Conservation (phyloP, 2,113 vertebrate genomes). For the Hypocryptadius cinnamomeus region DNA sequence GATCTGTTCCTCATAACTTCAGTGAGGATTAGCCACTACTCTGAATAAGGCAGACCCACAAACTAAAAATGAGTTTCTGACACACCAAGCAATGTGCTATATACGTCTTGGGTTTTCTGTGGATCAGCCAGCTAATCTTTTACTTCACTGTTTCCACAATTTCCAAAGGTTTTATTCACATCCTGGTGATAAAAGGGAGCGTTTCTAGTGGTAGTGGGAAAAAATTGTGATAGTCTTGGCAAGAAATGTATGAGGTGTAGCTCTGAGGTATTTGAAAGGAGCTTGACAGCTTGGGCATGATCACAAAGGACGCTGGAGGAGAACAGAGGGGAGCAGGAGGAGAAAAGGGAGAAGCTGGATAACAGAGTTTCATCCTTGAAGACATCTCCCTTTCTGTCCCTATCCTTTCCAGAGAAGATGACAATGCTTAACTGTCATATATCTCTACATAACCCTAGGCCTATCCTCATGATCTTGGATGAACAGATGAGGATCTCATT, state of each 20-base stretch:
- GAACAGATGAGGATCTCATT: background rate
- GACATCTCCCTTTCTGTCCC: background rate
- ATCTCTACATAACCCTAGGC: background rate
- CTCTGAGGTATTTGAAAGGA: background rate
- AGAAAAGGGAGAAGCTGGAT: background rate
- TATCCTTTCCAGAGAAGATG: background rate
- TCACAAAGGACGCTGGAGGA: background rate
- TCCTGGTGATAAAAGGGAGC: background rate
- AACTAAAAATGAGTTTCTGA: background rate
- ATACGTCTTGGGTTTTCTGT: background rate
- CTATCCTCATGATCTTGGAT: background rate
- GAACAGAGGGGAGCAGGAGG: background rate
- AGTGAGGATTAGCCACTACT: background rate
- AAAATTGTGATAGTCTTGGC: background rate
- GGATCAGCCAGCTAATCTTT: background rate
- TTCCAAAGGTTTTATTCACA: background rate
- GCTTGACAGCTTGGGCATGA: background rate
- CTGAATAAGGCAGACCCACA: background rate
- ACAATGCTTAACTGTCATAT: background rate
- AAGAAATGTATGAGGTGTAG: background rate
- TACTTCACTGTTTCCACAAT: background rate
- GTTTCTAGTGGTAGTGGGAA: background rate
- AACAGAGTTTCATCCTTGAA: background rate
- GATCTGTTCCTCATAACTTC: background rate
- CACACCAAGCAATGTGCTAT: background rate